These are phyloP conservation scores for Abrostola tripartita DNA, from an alignment of 2,888 invertebrate species.

Conservation along the genomic window DNA sequence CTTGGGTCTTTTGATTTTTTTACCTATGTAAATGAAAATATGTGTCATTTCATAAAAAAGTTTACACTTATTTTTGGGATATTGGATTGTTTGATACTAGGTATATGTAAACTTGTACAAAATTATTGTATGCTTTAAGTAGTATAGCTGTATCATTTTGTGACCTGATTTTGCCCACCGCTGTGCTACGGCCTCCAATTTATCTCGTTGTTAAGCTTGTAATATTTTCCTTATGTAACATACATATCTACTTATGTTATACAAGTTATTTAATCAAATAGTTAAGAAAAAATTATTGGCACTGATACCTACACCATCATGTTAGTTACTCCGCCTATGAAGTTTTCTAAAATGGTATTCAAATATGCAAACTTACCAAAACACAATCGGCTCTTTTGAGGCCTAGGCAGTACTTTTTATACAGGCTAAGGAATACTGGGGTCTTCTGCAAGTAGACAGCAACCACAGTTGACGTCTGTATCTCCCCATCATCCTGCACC, in stretches of 20 bases:
- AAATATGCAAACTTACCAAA: constrained; percentile 86
- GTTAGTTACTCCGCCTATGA: neutral
- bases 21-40: constrained; percentile 73
- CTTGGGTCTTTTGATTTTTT: constrained; percentile 92
- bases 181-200: too few relatives aligned
- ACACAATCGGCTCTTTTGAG: constrained; percentile 95
- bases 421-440: constrained; percentile 92
- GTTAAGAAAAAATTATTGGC: too few relatives aligned
- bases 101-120: too few relatives aligned
- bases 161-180: neutral
- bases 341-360: neutral
- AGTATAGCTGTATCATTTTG: neutral
- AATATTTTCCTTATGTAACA: too few relatives aligned
- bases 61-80: too few relatives aligned
- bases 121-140: neutral
- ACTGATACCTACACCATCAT: too few relatives aligned
- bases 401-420: constrained; percentile 94
- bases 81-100: too few relatives aligned
- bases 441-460: constrained; percentile 92
- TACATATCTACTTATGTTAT: too few relatives aligned
- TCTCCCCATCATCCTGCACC: constrained; percentile 92
- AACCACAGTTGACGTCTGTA: constrained; percentile 90
- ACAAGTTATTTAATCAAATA: too few relatives aligned
- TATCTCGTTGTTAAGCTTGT: too few relatives aligned
- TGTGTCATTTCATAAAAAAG: neutral